These are phyloP conservation scores for Heliconius ethilla DNA, from an alignment of 2,888 invertebrate species.

Conservation along the genomic window DNA sequence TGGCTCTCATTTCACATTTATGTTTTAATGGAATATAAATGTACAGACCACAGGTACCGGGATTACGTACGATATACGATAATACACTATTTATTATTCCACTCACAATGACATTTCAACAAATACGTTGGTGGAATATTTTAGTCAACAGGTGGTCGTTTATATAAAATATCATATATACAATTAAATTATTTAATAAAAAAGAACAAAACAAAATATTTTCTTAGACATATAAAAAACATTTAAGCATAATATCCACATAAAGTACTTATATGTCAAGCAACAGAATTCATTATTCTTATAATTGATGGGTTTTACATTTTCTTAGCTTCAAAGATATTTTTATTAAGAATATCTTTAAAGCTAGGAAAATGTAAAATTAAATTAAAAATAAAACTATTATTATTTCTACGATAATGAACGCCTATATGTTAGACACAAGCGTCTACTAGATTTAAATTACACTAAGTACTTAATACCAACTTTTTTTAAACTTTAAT, in stretches of 20 bases:
- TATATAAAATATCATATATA: slow-evolving; percentile 11
- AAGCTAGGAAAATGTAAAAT: neutral
- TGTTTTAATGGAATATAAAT: neutral
- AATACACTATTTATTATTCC: slow-evolving; percentile 35
- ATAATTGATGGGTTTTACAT: too few species aligned
- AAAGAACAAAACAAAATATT: neutral
- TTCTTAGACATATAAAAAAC: neutral
- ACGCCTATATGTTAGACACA: neutral
- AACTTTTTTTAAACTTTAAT: slow-evolving; percentile 2
- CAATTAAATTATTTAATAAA: neutral
- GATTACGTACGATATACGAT: neutral
- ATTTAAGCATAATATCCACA: neutral
- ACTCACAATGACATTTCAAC: slow-evolving; percentile 33
- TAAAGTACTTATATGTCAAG: too few species aligned
- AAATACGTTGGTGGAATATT: slow-evolving; percentile 30
- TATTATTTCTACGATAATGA: neutral
- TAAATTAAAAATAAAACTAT: neutral
- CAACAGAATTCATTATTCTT: too few species aligned
- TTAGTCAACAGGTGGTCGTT: slow-evolving; percentile 29
- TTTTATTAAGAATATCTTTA: too few species aligned
- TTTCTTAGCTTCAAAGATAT: too few species aligned
- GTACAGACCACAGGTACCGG: neutral
- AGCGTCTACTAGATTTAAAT: too few species aligned
- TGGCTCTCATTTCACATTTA: neutral
- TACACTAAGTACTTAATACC: neutral